phyloP scores from a whole-genome alignment of 1,140 invertebrate genomes.

The Maniola jurtina region DNA sequence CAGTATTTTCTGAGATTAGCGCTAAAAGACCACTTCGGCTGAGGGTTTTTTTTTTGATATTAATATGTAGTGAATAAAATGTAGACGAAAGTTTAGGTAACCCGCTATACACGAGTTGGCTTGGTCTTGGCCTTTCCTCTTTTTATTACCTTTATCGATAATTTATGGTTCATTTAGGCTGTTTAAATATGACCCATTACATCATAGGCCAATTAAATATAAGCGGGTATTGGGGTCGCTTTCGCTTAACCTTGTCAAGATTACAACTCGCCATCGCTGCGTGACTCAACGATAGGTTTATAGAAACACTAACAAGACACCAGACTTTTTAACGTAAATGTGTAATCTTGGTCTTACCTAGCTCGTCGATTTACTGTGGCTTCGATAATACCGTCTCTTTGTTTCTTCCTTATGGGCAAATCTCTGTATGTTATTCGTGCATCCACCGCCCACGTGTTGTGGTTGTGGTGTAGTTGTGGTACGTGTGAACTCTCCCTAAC shows the following conservation, averaged over 20 bases:
- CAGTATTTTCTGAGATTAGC: no score
- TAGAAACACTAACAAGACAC: slow-evolving; percentile 1
- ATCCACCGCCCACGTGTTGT: no score
- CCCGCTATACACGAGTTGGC: neutral
- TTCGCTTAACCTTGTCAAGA: slow-evolving; percentile 39
- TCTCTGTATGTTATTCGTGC: no score
- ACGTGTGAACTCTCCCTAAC: no score
- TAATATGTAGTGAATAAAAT: no score
- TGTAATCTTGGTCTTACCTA: neutral
- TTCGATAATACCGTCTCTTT: neutral
- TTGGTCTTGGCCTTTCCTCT: slow-evolving; percentile 3
- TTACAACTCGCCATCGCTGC: slow-evolving; percentile 26
- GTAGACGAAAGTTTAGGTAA: no score
- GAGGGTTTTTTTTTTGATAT: no score
- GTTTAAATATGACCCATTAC: slow-evolving; percentile 15
- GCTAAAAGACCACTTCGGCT: no score
- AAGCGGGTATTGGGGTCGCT: slow-evolving; percentile 29
- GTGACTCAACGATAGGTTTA: slow-evolving; percentile 10
- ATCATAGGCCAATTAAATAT: slow-evolving; percentile 18
- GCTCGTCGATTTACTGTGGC: neutral
- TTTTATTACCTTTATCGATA: neutral
- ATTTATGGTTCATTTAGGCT: slow-evolving; percentile 2
- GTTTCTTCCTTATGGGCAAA: neutral
- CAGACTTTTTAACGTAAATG: neutral
- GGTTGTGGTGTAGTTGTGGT: no score